phyloP scores from a whole-genome alignment of 1,140 invertebrate genomes.

The Fopius arisanus region DNA sequence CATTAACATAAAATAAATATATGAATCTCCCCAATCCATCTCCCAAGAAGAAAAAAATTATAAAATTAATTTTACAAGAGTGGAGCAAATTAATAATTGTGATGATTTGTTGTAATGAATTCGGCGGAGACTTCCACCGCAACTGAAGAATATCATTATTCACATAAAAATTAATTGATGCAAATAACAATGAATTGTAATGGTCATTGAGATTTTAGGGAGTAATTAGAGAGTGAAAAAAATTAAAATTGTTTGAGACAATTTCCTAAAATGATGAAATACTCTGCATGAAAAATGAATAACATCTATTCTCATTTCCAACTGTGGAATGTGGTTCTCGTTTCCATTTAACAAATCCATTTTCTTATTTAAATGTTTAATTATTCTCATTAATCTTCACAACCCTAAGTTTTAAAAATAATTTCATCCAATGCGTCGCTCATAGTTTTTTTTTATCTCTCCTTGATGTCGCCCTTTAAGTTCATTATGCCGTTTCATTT shows the following conservation, averaged over 20 bases:
- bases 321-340: not conserved
- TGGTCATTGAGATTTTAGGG: not conserved
- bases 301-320: not conserved
- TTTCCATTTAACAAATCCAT: not conserved
- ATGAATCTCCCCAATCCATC: not conserved
- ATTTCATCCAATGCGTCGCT: not conserved
- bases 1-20: not conserved
- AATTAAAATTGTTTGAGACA: not conserved
- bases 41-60: not conserved
- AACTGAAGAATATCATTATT: not conserved
- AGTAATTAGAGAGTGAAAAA: not conserved
- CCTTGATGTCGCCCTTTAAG: not conserved
- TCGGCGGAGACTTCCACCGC: not conserved
- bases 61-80: not conserved
- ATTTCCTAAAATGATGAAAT: not conserved
- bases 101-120: not conserved
- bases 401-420: not conserved
- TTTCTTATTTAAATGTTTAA: not conserved
- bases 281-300: not conserved
- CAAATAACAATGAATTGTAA: not conserved
- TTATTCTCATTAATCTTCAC: not conserved
- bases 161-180: not conserved
- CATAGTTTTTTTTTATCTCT: not conserved
- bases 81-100: not conserved
- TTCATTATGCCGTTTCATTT: conserved; percentile 6